Percentiles rank a stretch among this genome's conserved stretches.
phyloP scores from a whole-genome alignment of 2,888 invertebrate genomes.

The Emesis furor region DNA sequence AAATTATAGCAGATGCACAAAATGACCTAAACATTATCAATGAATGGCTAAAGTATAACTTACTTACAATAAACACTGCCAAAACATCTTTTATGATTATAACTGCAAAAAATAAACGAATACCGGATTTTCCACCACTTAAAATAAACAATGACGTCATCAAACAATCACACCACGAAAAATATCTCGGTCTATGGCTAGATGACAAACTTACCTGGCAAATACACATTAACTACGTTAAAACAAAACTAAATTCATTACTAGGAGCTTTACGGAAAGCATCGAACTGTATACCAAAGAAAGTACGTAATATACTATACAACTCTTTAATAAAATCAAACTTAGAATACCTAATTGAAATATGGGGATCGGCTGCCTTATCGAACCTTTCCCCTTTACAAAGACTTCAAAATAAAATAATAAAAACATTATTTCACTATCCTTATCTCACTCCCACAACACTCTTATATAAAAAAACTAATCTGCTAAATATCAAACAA shows the following conservation, averaged over 20 bases:
- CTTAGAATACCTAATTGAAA: not conserved
- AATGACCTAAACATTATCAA: constrained; percentile 53
- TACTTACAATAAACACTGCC: constrained; percentile 44
- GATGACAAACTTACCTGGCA: constrained; percentile 31
- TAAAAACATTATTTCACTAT: constrained; percentile 3
- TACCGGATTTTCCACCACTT: constrained; percentile 17
- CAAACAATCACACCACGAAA: constrained; percentile 19
- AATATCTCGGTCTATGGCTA: constrained; percentile 34
- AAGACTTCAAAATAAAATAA: not conserved
- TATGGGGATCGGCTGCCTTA: not conserved
- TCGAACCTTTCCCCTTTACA: no score
- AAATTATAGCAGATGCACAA: constrained; percentile 40
- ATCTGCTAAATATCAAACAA: no score
- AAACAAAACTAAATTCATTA: constrained; percentile 5
- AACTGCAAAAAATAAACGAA: constrained; percentile 54
- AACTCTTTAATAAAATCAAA: not conserved
- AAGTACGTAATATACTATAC: not conserved
- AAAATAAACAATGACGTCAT: constrained; percentile 31
- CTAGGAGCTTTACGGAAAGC: not conserved
- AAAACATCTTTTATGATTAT: constrained; percentile 54
- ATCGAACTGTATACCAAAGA: not conserved
- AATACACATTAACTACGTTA: constrained; percentile 19
- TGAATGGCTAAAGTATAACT: constrained; percentile 53
- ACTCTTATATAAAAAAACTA: no score
- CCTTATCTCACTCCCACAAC: no score